Conservation (phyloP, 2,888 invertebrate species). For the Pherbina coryleti region DNA sequence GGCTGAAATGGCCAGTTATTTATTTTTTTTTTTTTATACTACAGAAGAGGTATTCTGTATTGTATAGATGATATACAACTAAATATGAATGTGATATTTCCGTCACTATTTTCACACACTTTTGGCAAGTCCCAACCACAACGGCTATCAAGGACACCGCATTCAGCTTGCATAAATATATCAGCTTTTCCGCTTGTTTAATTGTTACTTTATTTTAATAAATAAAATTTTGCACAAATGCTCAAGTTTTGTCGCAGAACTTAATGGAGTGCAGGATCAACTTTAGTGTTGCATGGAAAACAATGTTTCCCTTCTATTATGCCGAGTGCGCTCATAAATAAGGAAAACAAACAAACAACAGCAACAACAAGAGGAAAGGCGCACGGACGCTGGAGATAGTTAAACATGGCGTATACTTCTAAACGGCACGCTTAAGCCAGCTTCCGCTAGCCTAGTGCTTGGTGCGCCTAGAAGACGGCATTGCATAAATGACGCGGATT, state of each 20-base stretch:
- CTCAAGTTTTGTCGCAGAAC: slow-evolving; percentile 1
- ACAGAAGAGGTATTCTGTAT: no score
- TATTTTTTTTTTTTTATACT: no score
- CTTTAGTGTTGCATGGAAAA: slow-evolving; percentile 25
- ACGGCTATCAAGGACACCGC: no score
- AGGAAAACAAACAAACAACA: background rate
- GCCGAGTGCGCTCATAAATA: slow-evolving; percentile 64
- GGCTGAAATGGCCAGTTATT: no score
- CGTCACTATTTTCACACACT: no score
- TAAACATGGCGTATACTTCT: slow-evolving; percentile 1
- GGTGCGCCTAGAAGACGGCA: slow-evolving; percentile 3
- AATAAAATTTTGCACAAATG: slow-evolving; percentile 29
- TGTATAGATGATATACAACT: no score
- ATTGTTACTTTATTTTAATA: slow-evolving; percentile 37
- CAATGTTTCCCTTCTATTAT: slow-evolving; percentile 58
- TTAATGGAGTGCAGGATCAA: slow-evolving; percentile 32
- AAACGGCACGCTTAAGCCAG: slow-evolving; percentile 21
- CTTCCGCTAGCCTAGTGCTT: slow-evolving; percentile 12
- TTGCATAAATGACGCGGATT: background rate
- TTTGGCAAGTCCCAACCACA: no score
- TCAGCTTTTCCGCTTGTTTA: slow-evolving; percentile 35
- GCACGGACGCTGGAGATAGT: no score
- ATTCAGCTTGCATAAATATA: slow-evolving; percentile 16
- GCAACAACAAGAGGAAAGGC: no score
- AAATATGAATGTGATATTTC: no score